Evolutionary conservation across 35 echinoderm and acorn worm genomes (phyloP).

Genomic region (Acanthaster planci): DNA sequence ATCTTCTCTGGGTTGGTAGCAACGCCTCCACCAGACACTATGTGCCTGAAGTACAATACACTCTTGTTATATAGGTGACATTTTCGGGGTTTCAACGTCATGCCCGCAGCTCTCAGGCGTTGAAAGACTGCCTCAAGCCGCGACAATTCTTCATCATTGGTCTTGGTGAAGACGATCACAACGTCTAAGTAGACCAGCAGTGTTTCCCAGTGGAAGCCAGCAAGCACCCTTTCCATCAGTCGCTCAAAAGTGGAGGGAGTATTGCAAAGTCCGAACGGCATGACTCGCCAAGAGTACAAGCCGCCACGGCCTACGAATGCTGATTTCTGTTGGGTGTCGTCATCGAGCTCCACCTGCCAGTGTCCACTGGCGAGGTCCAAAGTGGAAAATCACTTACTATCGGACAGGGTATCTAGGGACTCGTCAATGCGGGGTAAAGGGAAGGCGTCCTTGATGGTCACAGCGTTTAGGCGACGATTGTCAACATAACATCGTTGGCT

Average conservation of each 20-base stretch:
- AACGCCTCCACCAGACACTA: conserved; percentile 39
- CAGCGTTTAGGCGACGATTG: conserved; percentile 42
- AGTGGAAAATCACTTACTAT: conserved; percentile 31
- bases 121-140: background rate
- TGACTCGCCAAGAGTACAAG: background rate
- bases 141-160: background rate
- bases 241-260: conserved; percentile 52
- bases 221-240: conserved; percentile 25
- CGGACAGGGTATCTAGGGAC: conserved; percentile 29
- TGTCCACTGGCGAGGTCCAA: conserved; percentile 40
- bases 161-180: conserved; percentile 12
- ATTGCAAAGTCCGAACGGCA: conserved; percentile 51
- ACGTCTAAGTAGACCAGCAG: conserved; percentile 26
- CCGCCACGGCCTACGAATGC: conserved; percentile 18
- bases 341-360: conserved; percentile 64
- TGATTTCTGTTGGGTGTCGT: conserved; percentile 33
- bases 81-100: conserved; percentile 51
- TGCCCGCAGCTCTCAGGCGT: conserved; percentile 8
- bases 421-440: conserved; percentile 64
- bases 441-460: conserved; percentile 46
- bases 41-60: conserved; percentile 38
- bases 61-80: conserved; percentile 36
- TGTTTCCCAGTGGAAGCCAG: conserved; percentile 34
- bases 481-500: conserved; percentile 49
- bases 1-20: conserved; percentile 50